Evolutionary conservation across 1,140 invertebrate genomes (phyloP).

Genomic region (Ceratina australensis): DNA sequence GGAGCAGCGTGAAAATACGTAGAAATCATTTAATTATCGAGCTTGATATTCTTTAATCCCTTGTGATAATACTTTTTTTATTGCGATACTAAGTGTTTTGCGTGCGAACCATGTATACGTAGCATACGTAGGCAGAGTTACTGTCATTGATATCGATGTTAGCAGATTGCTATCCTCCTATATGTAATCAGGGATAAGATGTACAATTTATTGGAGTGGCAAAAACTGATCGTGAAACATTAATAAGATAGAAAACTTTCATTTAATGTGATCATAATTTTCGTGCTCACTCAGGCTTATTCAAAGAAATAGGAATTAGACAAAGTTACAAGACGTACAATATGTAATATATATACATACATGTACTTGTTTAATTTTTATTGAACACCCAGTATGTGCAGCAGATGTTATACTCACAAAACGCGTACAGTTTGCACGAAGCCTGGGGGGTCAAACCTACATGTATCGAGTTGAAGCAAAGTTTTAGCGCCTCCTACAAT

Average conservation of each 20-base stretch:
- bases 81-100: background rate
- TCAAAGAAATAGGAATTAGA: background rate
- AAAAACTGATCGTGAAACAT: background rate
- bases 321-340: no score
- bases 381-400: no score
- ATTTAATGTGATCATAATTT: background rate
- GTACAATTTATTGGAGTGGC: conserved; percentile 4
- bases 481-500: no score
- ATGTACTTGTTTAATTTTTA: no score
- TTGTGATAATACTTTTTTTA: background rate
- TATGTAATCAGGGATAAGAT: background rate
- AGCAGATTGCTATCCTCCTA: conserved; percentile 16
- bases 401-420: background rate
- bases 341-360: no score
- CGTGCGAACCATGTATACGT: conserved; percentile 16
- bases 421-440: no score
- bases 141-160: conserved; percentile 27
- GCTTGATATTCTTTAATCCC: background rate
- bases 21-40: conserved; percentile 13
- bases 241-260: background rate
- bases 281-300: background rate
- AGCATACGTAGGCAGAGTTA: conserved; percentile 37
- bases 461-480: no score
- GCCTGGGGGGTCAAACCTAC: no score
- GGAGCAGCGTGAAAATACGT: background rate